Evolutionary conservation across 2,888 invertebrate species (phyloP).

Genomic region (Melipona beecheii): DNA sequence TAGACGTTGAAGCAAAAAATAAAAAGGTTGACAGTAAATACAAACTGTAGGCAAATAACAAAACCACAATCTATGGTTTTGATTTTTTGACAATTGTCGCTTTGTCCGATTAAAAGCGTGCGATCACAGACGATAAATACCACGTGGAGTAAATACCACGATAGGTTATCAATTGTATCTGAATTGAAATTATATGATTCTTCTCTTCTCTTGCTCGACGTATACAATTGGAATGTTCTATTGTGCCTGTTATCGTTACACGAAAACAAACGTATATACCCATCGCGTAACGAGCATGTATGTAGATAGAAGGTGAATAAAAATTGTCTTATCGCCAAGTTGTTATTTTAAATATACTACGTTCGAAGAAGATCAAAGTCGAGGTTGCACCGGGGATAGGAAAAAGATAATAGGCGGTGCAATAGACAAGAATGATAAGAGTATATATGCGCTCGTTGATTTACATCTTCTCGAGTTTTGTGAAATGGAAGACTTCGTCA

Average conservation of each 20-base stretch:
- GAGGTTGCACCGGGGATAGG: conserved; percentile 68
- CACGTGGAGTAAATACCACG: background rate
- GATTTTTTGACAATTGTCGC: background rate
- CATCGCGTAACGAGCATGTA: background rate
- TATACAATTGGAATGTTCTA: background rate
- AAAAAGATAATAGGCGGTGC: conserved; percentile 60
- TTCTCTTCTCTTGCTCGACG: background rate
- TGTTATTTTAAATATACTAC: conserved; percentile 40
- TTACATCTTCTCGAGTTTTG: conserved; percentile 67
- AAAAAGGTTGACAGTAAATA: too few species aligned
- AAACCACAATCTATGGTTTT: too few species aligned
- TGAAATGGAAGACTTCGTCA: conserved; percentile 82
- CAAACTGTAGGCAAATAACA: background rate
- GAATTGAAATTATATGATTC: conserved; percentile 11
- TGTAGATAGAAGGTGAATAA: background rate
- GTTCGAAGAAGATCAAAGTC: conserved; percentile 72
- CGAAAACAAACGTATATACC: background rate
- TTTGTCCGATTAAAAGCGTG: background rate
- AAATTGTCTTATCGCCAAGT: background rate
- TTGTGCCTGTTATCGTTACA: too few species aligned
- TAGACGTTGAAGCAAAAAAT: too few species aligned
- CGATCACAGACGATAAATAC: background rate
- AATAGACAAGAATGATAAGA: conserved; percentile 69
- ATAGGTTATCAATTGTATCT: background rate
- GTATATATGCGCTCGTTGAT: conserved; percentile 61